Conservation (phyloP, 1,140 invertebrate genomes). For the Hesperophylax magnus region DNA sequence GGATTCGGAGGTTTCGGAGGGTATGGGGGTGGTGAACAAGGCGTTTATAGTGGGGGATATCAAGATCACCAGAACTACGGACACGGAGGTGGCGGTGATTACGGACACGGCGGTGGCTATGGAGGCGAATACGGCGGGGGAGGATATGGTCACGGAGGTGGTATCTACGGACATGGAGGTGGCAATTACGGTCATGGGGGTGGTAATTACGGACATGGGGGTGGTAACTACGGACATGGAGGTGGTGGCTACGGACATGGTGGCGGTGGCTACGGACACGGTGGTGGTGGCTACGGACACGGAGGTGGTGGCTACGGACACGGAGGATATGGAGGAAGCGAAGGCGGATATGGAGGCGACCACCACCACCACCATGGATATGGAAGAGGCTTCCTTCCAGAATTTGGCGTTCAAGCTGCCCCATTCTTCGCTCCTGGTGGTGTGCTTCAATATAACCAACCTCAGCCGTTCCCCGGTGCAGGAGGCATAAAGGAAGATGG, state of each 20-base stretch:
- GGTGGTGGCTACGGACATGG: slow-evolving; percentile 21
- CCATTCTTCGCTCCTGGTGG: neutral
- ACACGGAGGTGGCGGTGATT: slow-evolving; percentile 15
- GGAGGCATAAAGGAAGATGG: neutral
- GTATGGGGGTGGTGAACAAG: slow-evolving; percentile 24
- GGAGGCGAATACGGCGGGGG: slow-evolving; percentile 21
- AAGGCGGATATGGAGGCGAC: slow-evolving; percentile 28
- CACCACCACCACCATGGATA: slow-evolving; percentile 30
- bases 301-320: slow-evolving; percentile 6
- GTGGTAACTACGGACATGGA: slow-evolving; percentile 25
- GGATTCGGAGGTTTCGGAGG: slow-evolving; percentile 31
- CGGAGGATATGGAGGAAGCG: neutral
- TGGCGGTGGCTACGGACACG: slow-evolving; percentile 1
- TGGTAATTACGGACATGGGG: neutral
- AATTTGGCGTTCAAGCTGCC: neutral
- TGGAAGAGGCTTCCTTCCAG: slow-evolving; percentile 28
- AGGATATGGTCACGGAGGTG: slow-evolving; percentile 5
- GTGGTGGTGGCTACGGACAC: slow-evolving; percentile 19
- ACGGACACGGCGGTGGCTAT: slow-evolving; percentile 17
- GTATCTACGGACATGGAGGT: slow-evolving; percentile 13
- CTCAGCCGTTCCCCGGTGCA: neutral
- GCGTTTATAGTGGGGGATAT: slow-evolving; percentile 30
- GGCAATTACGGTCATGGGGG: slow-evolving; percentile 20
- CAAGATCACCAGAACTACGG: neutral
- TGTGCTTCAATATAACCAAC: neutral